Base-by-base conservation (phyloP, 2,113 vertebrate genomes). In the Phyllostomus discolor region DNA sequence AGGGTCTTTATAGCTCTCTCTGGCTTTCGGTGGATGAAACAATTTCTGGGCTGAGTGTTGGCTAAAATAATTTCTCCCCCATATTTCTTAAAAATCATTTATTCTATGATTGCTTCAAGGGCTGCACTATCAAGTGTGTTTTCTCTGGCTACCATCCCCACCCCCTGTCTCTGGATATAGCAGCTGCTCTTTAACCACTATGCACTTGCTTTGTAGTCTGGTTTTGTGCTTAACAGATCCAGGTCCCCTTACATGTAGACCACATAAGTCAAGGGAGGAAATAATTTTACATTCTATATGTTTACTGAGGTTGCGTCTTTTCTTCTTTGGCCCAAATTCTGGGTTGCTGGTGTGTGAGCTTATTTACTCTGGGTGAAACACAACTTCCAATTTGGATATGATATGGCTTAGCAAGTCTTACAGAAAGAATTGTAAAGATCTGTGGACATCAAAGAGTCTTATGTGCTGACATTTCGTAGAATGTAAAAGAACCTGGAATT, bases 281-380 rank as follows among this genome's bases (percentile, higher is more conserved):
- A 92, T 92, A 6, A 70, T 89, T 88, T 96, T 86, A 50, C 72
- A 43, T 94, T 86, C 57, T 95, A 57, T 46, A 62, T 93, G 70
- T 94, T 97, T 96, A 76, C 75, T 43, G 22, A 64, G 35, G 26
- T 76, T 41, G 6, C 84, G 41, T 66, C 64, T 84, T 94, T 91
- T 70, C 64, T 90, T 86, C 73, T 95, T 95, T 96, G 94, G 96
- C 88, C 86, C 57, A 84, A 70, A 86, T n/a, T 86, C 64, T 94
- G 75, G 73, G 20, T 83, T 89, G 66, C 82, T 97, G 69, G 73
- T 50, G 10, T 91, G 64, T 69, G 64, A 94, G 73, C 73, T 93
- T 95, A 48, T 96, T 96, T 97, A 96, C 69, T 96, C 62, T 67
- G 33, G 62, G 79, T 96, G 84, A 93, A 97, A 94, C 86, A 96